Percentiles rank a stretch among this genome's conserved stretches.
phyloP scores from a whole-genome alignment of 1,140 invertebrate genomes.

The Acromyrmex echinatior region DNA sequence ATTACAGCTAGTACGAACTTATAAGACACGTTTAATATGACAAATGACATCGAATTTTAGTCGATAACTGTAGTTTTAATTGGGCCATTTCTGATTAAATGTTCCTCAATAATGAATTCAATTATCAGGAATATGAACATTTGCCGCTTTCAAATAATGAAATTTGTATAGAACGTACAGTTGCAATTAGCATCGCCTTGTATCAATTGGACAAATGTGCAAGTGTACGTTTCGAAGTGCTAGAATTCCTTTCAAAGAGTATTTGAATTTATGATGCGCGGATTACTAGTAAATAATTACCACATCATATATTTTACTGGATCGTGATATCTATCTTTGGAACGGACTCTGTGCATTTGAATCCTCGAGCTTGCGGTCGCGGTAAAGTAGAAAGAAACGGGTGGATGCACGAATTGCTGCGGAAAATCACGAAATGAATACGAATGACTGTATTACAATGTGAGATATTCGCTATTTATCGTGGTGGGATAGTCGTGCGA shows the following conservation, averaged over 20 bases:
- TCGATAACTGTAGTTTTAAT: conserved; percentile 21
- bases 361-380: conserved; percentile 1
- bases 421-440: conserved; percentile 69
- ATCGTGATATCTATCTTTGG: conserved; percentile 19
- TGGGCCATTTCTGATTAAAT: conserved; percentile 42
- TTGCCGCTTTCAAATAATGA: conserved; percentile 20
- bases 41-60: conserved; percentile 30
- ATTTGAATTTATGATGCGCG: not conserved
- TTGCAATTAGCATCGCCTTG: not conserved
- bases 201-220: not conserved
- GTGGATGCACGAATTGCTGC: conserved; percentile 33
- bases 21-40: conserved; percentile 16
- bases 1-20: conserved; percentile 31
- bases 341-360: not conserved
- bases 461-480: conserved; percentile 66
- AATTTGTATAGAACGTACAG: not conserved
- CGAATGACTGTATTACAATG: conserved; percentile 72
- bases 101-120: conserved; percentile 30
- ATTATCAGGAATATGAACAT: conserved; percentile 41
- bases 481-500: not conserved
- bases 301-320: conserved; percentile 1
- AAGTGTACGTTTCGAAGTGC: conserved; percentile 1
- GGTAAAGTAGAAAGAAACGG: conserved; percentile 19
- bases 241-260: not conserved
- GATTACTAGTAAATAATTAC: conserved; percentile 14